A percentile compares a stretch with the other conserved stretches of the same genome.
phyloP scores from a whole-genome alignment of 2,113 vertebrate genomes.

The Rattus rattus region DNA sequence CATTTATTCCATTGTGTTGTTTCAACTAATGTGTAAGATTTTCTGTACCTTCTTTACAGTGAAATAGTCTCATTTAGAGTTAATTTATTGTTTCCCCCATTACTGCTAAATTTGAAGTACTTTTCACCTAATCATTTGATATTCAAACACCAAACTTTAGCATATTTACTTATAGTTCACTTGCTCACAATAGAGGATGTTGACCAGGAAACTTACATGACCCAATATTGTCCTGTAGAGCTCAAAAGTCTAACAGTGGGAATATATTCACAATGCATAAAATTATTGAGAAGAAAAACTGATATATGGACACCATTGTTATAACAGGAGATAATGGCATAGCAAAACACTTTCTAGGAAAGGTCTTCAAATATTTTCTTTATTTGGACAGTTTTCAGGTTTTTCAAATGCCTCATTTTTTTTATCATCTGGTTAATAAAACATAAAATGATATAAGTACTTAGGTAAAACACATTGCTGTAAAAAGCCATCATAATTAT shows the following conservation, averaged over 20 bases:
- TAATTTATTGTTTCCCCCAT: neutral
- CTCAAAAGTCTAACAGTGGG: neutral
- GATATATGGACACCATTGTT: neutral
- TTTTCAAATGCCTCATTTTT: neutral
- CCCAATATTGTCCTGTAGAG: neutral
- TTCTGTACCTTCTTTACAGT: neutral
- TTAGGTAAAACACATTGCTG: constrained; percentile 73
- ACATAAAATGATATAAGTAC: constrained; percentile 62
- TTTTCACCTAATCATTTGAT: neutral
- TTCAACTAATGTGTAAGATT: neutral
- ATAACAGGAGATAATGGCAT: neutral
- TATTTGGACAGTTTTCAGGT: neutral
- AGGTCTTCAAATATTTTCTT: neutral
- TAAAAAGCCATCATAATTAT: constrained; percentile 65
- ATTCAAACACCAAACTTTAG: neutral
- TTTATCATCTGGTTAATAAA: neutral
- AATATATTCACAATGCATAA: neutral
- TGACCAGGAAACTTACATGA: neutral
- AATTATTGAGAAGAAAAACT: neutral
- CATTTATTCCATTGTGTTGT: neutral
- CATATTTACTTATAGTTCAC: neutral
- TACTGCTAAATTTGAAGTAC: neutral
- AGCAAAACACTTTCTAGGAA: neutral
- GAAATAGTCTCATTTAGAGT: neutral
- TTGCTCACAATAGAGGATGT: neutral